Evolutionary conservation across 2,797 vertebrate species (phyloP).

Genomic region (Lateolabrax maculatus): DNA sequence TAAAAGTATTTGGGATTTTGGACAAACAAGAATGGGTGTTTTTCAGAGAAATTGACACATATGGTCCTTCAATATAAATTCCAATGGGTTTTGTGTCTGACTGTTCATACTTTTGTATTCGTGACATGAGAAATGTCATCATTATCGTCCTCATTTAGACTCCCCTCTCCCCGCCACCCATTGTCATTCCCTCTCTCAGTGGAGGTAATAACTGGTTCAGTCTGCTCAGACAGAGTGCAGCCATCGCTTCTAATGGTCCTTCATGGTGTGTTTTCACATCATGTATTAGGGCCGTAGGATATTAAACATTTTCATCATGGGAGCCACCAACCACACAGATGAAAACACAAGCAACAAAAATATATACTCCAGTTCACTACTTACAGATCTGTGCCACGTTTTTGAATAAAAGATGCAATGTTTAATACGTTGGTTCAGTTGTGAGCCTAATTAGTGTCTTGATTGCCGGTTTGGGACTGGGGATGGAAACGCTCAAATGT

Average conservation of each 20-base stretch:
- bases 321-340: constrained; percentile 8
- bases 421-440: constrained; percentile 9
- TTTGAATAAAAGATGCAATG: constrained; percentile 37
- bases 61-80: neutral
- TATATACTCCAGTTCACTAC: neutral
- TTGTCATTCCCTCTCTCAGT: constrained; percentile 22
- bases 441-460: neutral
- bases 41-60: neutral
- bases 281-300: constrained; percentile 54
- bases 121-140: constrained; percentile 7
- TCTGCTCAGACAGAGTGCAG: constrained; percentile 33
- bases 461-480: neutral
- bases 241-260: constrained; percentile 58
- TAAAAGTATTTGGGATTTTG: neutral
- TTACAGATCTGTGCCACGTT: constrained; percentile 4
- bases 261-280: constrained; percentile 41
- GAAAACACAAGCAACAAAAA: neutral
- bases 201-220: constrained; percentile 7
- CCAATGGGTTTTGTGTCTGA: constrained; percentile 6
- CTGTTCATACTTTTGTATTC: neutral
- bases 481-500: neutral
- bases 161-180: neutral
- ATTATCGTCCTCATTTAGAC: constrained; percentile 8
- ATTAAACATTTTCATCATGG: constrained; percentile 70
- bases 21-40: neutral